Percentiles rank a stretch among this genome's conserved stretches.
phyloP scores from a whole-genome alignment of 2,113 vertebrate genomes.

The Cyanoramphus novaezelandiae region DNA sequence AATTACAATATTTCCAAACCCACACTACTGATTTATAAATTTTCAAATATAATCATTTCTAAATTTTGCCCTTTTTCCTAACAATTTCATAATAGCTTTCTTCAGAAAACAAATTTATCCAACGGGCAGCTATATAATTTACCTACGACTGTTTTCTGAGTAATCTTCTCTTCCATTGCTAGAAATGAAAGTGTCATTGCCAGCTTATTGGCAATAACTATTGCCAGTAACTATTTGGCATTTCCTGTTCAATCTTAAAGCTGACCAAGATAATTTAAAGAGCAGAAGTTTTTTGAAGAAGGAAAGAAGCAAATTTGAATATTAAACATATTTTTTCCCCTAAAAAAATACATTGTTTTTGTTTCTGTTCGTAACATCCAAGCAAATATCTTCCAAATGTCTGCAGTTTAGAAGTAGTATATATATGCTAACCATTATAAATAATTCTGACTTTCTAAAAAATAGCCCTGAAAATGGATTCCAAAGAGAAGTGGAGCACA shows the following conservation, averaged over 20 bases:
- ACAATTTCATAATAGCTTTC: accelerated
- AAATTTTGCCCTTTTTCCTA: too few relatives aligned
- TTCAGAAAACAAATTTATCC: background rate
- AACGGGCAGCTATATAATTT: background rate
- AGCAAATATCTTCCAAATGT: background rate
- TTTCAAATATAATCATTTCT: too few relatives aligned
- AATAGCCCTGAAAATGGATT: background rate
- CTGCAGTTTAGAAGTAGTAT: background rate
- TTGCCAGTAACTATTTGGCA: background rate
- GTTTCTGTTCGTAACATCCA: background rate
- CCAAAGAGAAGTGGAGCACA: background rate
- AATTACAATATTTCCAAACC: too few relatives aligned
- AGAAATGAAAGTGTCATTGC: background rate
- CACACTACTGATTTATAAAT: too few relatives aligned
- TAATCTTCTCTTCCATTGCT: background rate
- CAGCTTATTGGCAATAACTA: background rate
- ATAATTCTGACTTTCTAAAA: background rate
- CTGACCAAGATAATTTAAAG: background rate
- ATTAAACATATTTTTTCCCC: background rate
- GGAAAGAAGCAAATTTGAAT: background rate
- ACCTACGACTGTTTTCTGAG: background rate
- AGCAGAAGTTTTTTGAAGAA: background rate
- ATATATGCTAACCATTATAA: background rate
- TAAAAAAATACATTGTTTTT: background rate
- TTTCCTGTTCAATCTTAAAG: background rate